These are phyloP conservation scores for Epinephelus fuscoguttatus DNA, from an alignment of 2,113 vertebrate genomes.

Conservation along the genomic window DNA sequence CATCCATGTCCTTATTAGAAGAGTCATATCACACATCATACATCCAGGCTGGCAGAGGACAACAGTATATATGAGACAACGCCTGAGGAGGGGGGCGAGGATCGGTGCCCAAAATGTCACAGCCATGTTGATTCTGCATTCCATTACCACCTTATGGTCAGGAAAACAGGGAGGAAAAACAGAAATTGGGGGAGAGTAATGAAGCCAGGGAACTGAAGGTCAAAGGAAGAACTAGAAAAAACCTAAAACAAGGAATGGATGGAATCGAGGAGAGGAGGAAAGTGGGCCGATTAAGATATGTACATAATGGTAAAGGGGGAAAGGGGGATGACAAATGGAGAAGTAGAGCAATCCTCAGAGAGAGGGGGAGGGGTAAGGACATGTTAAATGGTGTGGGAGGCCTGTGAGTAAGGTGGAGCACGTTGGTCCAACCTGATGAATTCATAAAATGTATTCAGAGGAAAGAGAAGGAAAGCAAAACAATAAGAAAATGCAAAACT, in stretches of 20 bases:
- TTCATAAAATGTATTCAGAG: conserved; percentile 45
- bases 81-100: conserved; percentile 10
- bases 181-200: conserved; percentile 55
- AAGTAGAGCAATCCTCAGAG: conserved; percentile 59
- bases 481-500: conserved; percentile 1
- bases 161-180: conserved; percentile 51
- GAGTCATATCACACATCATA: conserved; percentile 64
- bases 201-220: conserved; percentile 71
- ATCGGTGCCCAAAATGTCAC: conserved; percentile 72
- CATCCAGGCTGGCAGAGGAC: conserved; percentile 52
- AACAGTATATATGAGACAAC: conserved; percentile 42
- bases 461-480: conserved; percentile 7
- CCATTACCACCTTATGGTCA: conserved; percentile 62
- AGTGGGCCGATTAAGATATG: conserved; percentile 67
- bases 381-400: conserved; percentile 71
- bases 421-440: conserved; percentile 60
- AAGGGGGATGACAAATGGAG: conserved; percentile 66
- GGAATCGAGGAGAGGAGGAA: conserved; percentile 34
- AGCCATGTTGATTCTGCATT: conserved; percentile 75
- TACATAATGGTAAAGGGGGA: conserved; percentile 63
- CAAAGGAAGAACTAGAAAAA: conserved; percentile 40
- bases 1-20: conserved; percentile 76
- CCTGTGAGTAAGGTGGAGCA: conserved; percentile 50
- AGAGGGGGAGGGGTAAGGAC: conserved; percentile 62
- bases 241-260: conserved; percentile 25